phyloP scores from a whole-genome alignment of 2,888 invertebrate species.

The Himalopsyche tibetana region DNA sequence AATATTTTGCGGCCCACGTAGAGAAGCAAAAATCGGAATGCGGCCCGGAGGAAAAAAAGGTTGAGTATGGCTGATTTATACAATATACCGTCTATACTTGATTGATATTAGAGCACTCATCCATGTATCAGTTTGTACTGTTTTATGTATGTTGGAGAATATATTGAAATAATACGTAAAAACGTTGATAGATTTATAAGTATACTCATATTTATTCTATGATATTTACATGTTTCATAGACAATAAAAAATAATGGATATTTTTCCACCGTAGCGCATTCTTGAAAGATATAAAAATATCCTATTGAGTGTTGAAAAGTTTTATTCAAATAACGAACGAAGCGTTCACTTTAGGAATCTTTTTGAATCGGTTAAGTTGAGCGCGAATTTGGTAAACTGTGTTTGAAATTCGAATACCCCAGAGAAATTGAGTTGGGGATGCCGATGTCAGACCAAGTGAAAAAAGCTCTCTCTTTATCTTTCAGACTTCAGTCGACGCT shows the following conservation, averaged over 20 bases:
- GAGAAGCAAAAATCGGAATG: too few species aligned
- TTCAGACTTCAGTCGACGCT: slow-evolving; percentile 23
- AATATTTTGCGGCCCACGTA: too few species aligned
- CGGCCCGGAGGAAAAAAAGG: too few species aligned
- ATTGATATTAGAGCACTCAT: too few species aligned
- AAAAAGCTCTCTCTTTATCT: slow-evolving; percentile 20
- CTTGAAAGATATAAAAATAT: slow-evolving; percentile 11
- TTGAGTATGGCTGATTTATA: too few species aligned
- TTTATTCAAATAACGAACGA: slow-evolving; percentile 27
- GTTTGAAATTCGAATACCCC: slow-evolving; percentile 30
- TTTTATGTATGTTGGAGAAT: too few species aligned
- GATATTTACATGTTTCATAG: neutral
- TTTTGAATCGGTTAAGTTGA: slow-evolving; percentile 17
- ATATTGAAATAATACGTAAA: too few species aligned
- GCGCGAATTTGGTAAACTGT: slow-evolving; percentile 30
- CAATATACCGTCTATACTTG: too few species aligned
- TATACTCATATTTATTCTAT: neutral
- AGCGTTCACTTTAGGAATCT: slow-evolving; percentile 8
- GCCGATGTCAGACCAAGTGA: slow-evolving; percentile 14
- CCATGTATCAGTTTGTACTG: too few species aligned
- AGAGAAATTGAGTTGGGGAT: slow-evolving; percentile 27
- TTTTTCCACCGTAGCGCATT: neutral
- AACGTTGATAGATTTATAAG: too few species aligned
- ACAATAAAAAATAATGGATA: slow-evolving; percentile 34
- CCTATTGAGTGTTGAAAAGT: neutral